phyloP scores from a whole-genome alignment of 2,797 vertebrate genomes.

The Siniperca undulata region DNA sequence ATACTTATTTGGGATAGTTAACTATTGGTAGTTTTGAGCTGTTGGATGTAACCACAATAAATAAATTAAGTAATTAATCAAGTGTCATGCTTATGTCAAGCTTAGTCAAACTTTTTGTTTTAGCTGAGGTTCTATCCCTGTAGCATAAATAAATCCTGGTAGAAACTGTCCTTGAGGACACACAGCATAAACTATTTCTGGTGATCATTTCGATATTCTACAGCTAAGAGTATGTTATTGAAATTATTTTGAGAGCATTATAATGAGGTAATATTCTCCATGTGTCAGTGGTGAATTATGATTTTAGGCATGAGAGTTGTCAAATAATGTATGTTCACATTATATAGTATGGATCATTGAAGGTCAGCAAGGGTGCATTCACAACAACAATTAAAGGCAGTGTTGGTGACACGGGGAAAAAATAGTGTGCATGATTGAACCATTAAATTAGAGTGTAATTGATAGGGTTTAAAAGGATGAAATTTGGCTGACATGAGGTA shows the following conservation, averaged over 20 bases:
- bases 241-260: neutral
- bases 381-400: neutral
- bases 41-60: neutral
- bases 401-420: neutral
- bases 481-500: neutral
- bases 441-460: neutral
- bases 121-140: neutral
- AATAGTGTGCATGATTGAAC: neutral
- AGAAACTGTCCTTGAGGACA: neutral
- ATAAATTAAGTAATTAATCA: neutral
- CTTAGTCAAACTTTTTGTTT: neutral
- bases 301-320: neutral
- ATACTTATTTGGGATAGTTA: neutral
- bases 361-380: neutral
- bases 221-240: neutral
- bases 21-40: neutral
- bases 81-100: too few relatives aligned
- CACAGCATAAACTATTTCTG: neutral
- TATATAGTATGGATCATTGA: neutral
- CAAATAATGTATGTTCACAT: neutral
- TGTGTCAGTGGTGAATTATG: neutral
- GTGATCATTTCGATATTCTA: neutral
- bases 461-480: neutral
- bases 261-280: neutral
- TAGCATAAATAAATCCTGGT: neutral